phyloP scores from a whole-genome alignment of 1,140 invertebrate genomes.

The Anastrepha ludens region DNA sequence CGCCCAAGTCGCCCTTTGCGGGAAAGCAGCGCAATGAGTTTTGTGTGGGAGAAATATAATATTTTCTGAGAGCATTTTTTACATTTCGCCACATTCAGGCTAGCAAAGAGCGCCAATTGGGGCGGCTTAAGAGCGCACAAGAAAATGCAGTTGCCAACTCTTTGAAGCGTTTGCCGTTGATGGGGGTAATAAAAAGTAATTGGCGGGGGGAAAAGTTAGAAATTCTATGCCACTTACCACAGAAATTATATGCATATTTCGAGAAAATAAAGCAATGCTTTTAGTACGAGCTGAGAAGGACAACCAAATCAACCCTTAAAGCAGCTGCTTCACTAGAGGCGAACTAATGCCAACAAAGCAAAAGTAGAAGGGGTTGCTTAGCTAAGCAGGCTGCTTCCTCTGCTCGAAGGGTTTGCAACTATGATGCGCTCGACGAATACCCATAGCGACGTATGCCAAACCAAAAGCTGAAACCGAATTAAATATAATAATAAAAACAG shows the following conservation, averaged over 20 bases:
- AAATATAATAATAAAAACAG: not conserved
- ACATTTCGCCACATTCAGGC: not conserved
- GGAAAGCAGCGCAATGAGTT: not conserved
- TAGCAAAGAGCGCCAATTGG: slow-evolving; percentile 26
- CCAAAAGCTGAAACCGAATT: slow-evolving; percentile 27
- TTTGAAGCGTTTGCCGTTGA: not conserved
- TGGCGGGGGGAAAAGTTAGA: not conserved
- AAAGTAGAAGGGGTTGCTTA: slow-evolving; percentile 2
- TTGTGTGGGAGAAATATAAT: not conserved
- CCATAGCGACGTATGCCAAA: not conserved
- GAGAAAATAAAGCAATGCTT: slow-evolving; percentile 11
- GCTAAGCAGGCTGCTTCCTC: not conserved
- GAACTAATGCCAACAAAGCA: not conserved
- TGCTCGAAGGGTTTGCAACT: not conserved
- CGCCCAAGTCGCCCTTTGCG: not conserved
- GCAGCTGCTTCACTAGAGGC: not conserved
- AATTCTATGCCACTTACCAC: not conserved
- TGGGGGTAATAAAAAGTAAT: too few species aligned
- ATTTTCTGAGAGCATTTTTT: slow-evolving; percentile 3
- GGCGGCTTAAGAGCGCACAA: not conserved
- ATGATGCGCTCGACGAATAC: not conserved
- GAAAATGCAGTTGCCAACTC: not conserved
- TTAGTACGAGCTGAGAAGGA: not conserved
- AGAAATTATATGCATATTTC: slow-evolving; percentile 21
- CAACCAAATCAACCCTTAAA: not conserved